Conservation (phyloP, 2,797 vertebrate species). For the Tangara arthus region DNA sequence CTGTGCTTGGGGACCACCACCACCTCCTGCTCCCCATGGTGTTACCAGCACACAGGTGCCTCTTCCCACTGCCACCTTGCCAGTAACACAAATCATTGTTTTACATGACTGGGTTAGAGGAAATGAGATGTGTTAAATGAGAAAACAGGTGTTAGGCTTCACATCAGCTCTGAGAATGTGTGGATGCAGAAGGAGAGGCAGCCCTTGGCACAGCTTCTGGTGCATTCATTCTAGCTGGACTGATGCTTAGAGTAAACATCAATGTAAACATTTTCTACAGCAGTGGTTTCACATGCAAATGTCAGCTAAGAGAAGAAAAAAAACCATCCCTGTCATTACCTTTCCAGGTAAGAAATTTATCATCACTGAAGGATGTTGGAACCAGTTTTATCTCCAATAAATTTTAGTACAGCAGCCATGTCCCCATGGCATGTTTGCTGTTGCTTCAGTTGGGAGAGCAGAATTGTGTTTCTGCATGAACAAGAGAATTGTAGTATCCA, state of each 20-base stretch:
- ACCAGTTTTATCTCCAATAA: background rate
- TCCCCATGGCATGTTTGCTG: fast-evolving
- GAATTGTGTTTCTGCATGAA: background rate
- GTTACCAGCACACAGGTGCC: background rate
- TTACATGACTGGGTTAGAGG: background rate
- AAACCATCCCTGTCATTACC: background rate
- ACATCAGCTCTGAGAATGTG: background rate
- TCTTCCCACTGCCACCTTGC: background rate
- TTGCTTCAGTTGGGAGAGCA: background rate
- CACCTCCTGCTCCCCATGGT: background rate
- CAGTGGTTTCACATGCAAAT: background rate
- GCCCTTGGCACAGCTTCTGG: background rate
- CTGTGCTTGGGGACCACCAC: background rate
- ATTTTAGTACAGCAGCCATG: background rate
- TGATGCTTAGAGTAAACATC: background rate
- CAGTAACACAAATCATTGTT: background rate
- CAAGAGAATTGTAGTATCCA: background rate
- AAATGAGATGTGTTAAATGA: background rate
- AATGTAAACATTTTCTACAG: background rate
- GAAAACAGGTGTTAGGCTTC: background rate
- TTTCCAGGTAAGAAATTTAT: background rate
- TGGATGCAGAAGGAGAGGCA: background rate
- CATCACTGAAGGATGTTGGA: background rate
- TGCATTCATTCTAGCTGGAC: background rate
- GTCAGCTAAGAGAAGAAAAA: background rate